phyloP scores from a whole-genome alignment of 2,888 invertebrate genomes.

The Helleia helle region DNA sequence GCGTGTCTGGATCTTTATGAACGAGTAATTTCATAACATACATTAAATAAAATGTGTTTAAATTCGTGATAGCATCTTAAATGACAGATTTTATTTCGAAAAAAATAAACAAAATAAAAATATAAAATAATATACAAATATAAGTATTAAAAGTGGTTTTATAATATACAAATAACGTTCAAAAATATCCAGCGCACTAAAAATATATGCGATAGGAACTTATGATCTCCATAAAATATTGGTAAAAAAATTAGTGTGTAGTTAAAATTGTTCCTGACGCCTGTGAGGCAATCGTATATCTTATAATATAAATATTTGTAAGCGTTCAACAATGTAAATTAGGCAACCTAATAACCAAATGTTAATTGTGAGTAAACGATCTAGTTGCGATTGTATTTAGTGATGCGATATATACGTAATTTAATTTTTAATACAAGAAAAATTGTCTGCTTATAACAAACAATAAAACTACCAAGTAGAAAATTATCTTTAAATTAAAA shows the following conservation, averaged over 20 bases:
- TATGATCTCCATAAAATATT: conserved; percentile 58
- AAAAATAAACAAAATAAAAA: too few relatives aligned
- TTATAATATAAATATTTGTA: conserved; percentile 54
- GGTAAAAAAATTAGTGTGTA: conserved; percentile 67
- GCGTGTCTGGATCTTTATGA: conserved; percentile 1
- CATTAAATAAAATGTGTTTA: too few relatives aligned
- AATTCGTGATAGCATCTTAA: too few relatives aligned
- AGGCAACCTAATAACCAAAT: conserved; percentile 70
- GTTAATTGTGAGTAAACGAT: conserved; percentile 71
- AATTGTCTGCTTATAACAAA: conserved; percentile 71
- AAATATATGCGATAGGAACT: conserved; percentile 64
- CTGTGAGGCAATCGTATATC: conserved; percentile 70
- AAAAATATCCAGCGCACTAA: conserved; percentile 7
- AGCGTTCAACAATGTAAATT: conserved; percentile 52
- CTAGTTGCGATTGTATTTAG: conserved; percentile 72
- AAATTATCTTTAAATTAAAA: conserved; percentile 22
- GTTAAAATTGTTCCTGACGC: conserved; percentile 72
- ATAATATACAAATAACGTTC: not conserved
- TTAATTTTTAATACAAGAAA: conserved; percentile 69
- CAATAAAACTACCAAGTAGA: conserved; percentile 72
- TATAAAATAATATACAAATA: too few relatives aligned
- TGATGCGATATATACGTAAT: conserved; percentile 73
- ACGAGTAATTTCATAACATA: too few relatives aligned
- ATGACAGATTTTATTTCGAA: too few relatives aligned
- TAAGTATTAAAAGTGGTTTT: too few relatives aligned